Evolutionary conservation across 2,113 vertebrate species (phyloP).

Genomic region (Megaceryle maxima): DNA sequence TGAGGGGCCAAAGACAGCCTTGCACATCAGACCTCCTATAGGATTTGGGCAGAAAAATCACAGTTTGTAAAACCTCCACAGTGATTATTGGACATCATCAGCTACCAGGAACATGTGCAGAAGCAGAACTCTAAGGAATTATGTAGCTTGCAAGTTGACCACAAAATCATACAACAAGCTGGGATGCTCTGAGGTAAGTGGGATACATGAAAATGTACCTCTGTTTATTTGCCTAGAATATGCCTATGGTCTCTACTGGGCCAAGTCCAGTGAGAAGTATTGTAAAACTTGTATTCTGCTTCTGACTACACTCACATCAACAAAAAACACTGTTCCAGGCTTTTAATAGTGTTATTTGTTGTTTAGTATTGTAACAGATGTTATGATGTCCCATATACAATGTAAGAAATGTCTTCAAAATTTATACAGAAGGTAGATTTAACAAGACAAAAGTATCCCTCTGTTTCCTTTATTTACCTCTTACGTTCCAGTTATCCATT

Average conservation of each 20-base stretch:
- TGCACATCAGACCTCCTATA: not conserved
- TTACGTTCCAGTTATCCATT: not conserved
- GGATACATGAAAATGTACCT: not conserved
- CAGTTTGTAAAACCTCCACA: not conserved
- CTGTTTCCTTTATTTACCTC: not conserved
- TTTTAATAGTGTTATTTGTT: not conserved
- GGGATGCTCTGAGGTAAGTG: not conserved
- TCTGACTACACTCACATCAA: not conserved
- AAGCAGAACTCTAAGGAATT: not conserved
- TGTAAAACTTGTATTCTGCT: not conserved
- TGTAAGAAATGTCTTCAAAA: not conserved
- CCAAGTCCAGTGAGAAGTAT: not conserved
- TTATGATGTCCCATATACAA: not conserved
- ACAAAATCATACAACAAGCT: accelerated
- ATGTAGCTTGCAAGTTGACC: not conserved
- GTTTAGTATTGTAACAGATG: not conserved
- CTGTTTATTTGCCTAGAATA: not conserved
- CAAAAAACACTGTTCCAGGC: not conserved
- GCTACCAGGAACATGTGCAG: not conserved
- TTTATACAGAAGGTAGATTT: not conserved
- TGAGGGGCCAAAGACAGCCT: not conserved
- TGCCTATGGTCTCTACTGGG: not conserved
- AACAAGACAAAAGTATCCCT: not conserved
- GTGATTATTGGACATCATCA: not conserved
- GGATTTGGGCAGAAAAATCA: not conserved